Evolutionary conservation across 2,113 vertebrate genomes (phyloP).

Genomic region (Nettapus auritus): DNA sequence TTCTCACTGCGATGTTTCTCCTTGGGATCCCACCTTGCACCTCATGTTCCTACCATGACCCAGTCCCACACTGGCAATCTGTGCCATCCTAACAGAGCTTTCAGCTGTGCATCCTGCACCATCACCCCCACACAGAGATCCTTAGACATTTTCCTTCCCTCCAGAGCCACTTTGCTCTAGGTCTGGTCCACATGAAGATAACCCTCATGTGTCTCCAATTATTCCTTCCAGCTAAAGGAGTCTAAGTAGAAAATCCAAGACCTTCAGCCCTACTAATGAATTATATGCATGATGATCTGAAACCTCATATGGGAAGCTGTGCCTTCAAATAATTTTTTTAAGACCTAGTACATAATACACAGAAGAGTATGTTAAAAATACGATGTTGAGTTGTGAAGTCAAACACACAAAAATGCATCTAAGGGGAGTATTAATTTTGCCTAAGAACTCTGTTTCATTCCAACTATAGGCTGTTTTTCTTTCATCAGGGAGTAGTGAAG

Average conservation of each 20-base stretch:
- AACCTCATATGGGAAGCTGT: background rate
- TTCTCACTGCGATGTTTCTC: background rate
- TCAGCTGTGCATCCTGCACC: background rate
- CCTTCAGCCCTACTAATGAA: background rate
- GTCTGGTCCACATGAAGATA: background rate
- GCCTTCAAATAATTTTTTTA: constrained; percentile 12
- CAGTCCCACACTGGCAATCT: background rate
- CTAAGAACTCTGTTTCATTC: background rate
- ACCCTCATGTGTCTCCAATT: background rate
- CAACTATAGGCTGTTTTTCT: background rate
- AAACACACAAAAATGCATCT: background rate
- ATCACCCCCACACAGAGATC: background rate
- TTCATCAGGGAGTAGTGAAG: constrained; percentile 2
- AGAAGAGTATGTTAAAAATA: background rate
- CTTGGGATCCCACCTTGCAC: background rate
- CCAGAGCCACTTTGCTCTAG: background rate
- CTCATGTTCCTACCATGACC: background rate
- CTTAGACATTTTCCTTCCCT: background rate
- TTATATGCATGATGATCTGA: background rate
- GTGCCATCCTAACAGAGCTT: background rate
- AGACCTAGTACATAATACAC: background rate
- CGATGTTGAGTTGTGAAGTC: background rate
- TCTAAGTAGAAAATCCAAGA: background rate
- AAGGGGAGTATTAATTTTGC: background rate
- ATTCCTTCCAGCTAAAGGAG: background rate